Percentiles rank a stretch among this genome's conserved stretches.
These are phyloP conservation scores for Eupristina koningsbergeri DNA, from an alignment of 1,140 invertebrate genomes.

Conservation along the genomic window DNA sequence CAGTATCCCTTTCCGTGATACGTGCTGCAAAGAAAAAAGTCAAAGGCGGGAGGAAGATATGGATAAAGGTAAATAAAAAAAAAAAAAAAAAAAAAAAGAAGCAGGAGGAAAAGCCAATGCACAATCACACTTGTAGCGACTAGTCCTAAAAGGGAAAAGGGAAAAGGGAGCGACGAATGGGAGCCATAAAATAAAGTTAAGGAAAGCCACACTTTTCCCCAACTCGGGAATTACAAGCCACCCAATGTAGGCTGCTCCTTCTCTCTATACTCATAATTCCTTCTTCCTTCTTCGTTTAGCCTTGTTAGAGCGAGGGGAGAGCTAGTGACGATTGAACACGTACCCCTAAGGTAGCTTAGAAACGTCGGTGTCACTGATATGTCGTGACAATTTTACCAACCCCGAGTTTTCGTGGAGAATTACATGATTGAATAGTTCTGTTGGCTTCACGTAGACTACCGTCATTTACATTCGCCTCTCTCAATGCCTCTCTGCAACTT, in stretches of 20 bases:
- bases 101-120: background rate
- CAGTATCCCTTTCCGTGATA: no score
- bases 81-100: background rate
- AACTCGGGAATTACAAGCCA: background rate
- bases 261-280: background rate
- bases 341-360: background rate
- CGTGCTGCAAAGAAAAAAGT: no score
- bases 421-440: conserved; percentile 5
- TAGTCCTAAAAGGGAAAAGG: background rate
- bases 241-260: background rate
- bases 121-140: background rate
- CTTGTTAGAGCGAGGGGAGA: background rate
- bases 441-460: background rate
- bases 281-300: background rate
- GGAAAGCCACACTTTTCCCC: background rate
- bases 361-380: background rate
- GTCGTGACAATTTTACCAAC: conserved; percentile 17
- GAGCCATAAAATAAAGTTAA: no score
- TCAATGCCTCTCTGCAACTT: background rate
- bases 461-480: conserved; percentile 1
- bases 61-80: background rate
- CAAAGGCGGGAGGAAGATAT: background rate
- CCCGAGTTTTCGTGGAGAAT: background rate
- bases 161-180: no score
- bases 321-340: background rate